A percentile compares a stretch with the other conserved stretches of the same genome.
Evolutionary conservation across 2,888 invertebrate species (phyloP).

Genomic region (Hoplodrina ambigua): DNA sequence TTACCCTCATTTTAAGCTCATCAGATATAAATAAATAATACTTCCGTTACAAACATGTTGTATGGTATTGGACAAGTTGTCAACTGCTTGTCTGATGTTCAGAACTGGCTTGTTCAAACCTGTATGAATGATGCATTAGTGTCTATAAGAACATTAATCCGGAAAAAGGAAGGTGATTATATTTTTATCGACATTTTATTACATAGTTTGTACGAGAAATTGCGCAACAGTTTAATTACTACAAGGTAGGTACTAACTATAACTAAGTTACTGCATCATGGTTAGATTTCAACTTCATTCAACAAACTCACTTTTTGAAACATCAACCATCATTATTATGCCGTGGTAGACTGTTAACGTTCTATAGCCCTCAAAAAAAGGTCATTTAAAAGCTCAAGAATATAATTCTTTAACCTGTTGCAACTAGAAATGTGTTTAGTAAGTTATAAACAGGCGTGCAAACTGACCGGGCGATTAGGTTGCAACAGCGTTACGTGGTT

Average conservation of each 20-base stretch:
- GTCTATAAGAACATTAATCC: constrained; percentile 37
- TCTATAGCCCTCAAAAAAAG: background rate
- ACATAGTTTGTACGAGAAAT: constrained; percentile 2
- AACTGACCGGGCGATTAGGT: constrained; percentile 36
- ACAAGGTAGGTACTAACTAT: background rate
- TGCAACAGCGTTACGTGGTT: constrained; percentile 53
- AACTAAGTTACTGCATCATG: background rate
- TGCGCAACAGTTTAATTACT: constrained; percentile 1
- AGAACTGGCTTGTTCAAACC: constrained; percentile 21
- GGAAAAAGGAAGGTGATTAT: constrained; percentile 39
- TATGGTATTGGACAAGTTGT: constrained; percentile 16
- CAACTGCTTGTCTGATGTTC: constrained; percentile 30
- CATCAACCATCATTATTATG: too few species aligned
- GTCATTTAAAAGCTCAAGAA: background rate
- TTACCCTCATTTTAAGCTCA: constrained; percentile 13
- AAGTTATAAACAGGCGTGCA: constrained; percentile 35
- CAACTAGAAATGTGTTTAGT: constrained; percentile 29
- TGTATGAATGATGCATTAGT: constrained; percentile 24
- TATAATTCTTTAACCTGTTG: background rate
- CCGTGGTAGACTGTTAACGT: too few species aligned
- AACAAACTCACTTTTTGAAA: too few species aligned
- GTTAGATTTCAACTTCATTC: too few species aligned
- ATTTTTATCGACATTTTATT: constrained; percentile 37
- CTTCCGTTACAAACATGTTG: constrained; percentile 20
- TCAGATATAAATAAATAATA: constrained; percentile 27